Conservation (phyloP, 2,797 vertebrate genomes). For the Lemur catta region DNA sequence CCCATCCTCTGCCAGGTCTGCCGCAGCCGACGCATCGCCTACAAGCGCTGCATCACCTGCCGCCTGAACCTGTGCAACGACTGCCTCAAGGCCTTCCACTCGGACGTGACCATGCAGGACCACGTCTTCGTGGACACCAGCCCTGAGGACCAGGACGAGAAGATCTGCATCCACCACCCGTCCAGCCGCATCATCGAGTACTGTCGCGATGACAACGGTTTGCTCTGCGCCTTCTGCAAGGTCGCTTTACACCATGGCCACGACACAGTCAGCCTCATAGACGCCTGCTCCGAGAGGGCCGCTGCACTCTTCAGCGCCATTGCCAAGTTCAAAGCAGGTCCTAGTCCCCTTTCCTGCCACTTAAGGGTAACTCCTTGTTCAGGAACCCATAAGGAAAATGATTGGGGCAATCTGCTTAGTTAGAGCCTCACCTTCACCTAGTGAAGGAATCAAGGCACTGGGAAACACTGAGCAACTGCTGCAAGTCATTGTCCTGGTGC, state of each 20-base stretch:
- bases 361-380: background rate
- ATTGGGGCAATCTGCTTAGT: background rate
- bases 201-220: slow-evolving; percentile 75
- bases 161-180: slow-evolving; percentile 75
- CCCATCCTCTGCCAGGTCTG: slow-evolving; percentile 78
- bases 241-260: slow-evolving; percentile 72
- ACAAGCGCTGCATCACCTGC: slow-evolving; percentile 78
- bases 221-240: slow-evolving; percentile 78
- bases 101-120: slow-evolving; percentile 71
- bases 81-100: slow-evolving; percentile 75
- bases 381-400: background rate
- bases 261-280: slow-evolving; percentile 66
- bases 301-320: slow-evolving; percentile 78
- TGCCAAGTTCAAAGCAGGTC: slow-evolving; percentile 82
- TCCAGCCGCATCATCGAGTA: slow-evolving; percentile 76
- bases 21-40: slow-evolving; percentile 58
- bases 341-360: too few species aligned
- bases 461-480: background rate
- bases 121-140: slow-evolving; percentile 77
- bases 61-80: slow-evolving; percentile 79
- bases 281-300: slow-evolving; percentile 63
- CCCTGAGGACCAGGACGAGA: slow-evolving; percentile 74
- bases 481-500: background rate
- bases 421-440: background rate
- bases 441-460: background rate